These are phyloP conservation scores for Opisthograptis luteolata DNA, from an alignment of 2,888 invertebrate genomes.

Conservation along the genomic window DNA sequence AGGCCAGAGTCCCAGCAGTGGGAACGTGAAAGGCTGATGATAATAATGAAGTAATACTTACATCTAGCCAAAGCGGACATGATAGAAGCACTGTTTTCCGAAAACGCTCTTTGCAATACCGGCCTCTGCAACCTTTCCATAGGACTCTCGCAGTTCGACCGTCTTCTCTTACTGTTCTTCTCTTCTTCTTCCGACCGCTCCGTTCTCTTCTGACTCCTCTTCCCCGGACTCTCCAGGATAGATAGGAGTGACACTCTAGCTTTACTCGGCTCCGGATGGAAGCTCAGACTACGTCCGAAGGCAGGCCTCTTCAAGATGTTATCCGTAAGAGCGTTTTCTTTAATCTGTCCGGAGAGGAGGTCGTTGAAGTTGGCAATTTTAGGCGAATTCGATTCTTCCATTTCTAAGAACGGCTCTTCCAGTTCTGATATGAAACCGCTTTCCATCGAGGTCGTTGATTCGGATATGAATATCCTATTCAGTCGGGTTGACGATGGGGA, in stretches of 20 bases:
- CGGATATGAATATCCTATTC: constrained; percentile 57
- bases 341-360: constrained; percentile 67
- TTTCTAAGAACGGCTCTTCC: constrained; percentile 72
- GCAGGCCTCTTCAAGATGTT: constrained; percentile 51
- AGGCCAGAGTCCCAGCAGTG: too few relatives aligned
- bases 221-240: constrained; percentile 61
- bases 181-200: constrained; percentile 78
- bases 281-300: constrained; percentile 64
- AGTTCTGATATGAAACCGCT: constrained; percentile 77
- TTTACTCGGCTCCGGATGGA: constrained; percentile 57
- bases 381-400: constrained; percentile 72
- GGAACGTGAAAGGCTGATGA: neutral
- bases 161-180: constrained; percentile 67
- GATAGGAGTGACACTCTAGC: constrained; percentile 59
- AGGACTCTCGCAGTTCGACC: constrained; percentile 44
- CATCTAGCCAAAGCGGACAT: constrained; percentile 89
- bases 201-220: constrained; percentile 83
- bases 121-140: constrained; percentile 55
- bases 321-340: constrained; percentile 52
- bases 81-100: constrained; percentile 91
- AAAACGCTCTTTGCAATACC: constrained; percentile 86
- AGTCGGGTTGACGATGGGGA: constrained; percentile 53
- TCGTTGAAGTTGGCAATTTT: constrained; percentile 71
- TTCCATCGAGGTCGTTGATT: constrained; percentile 73
- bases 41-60: constrained; percentile 64